Base-by-base conservation (phyloP, 2,888 invertebrate genomes). In the Synanthedon formicaeformis region DNA sequence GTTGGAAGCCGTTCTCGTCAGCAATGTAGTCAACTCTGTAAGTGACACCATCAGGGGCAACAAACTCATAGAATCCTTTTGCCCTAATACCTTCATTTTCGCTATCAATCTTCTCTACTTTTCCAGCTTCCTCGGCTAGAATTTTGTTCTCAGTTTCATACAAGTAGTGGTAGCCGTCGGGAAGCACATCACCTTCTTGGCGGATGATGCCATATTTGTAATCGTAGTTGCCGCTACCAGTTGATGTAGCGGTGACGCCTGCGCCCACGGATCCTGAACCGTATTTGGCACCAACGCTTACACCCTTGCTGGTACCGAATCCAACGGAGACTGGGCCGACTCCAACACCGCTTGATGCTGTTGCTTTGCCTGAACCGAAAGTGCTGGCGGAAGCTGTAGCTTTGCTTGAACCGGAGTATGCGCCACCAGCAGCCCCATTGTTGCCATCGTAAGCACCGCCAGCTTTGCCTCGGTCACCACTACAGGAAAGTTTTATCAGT, bases 81-180 rank as follows among this genome's bases (percentile, higher is more conserved):
- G 69, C 75, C 53, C 75, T 78, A 16, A 84, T 62, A 23, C 67
- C 79, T 0, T 73, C 71, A 11, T 57, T 63, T 50, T 81, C 78
- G 49, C 56, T 74, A 60, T 73, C 73, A n/a, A 80, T 62, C 54
- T 73, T 65, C 57, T 85, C 85, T 1, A 87, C 50, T 45, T 73
- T 72, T 40, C 87, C 87, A 18, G 76, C 68, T 65, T 87, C 87
- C 57, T 86, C 87, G 6, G 83, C 83, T 13, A 81, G 76, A 57
- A 87, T 87, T 56, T 78, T 86, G 71, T 87, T 87, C 57, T 85
- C 82, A n/a, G 87, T 87, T 62, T 87, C 85, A 56, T 85, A 87
- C 13, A 84, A 69, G 64, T 82, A 87, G 63, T 83, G 86, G 69
- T 87, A 87, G 23, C 86, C 84, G 2, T 86, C 85, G 16, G 77